These are phyloP conservation scores for Platichthys stellatus DNA, from an alignment of 2,113 vertebrate genomes.

Conservation along the genomic window DNA sequence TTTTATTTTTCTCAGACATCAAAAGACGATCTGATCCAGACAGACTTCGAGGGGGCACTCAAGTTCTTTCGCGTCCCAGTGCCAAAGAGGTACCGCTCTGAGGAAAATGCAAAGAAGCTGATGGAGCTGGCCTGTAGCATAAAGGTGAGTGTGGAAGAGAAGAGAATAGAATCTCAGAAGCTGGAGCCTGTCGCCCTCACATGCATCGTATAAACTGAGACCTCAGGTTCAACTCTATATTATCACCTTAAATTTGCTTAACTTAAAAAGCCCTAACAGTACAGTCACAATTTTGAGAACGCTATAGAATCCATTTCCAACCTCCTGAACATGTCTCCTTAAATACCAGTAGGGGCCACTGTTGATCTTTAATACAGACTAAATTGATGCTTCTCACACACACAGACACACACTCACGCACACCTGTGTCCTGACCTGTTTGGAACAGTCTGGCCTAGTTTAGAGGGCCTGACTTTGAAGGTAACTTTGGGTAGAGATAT, in stretches of 20 bases:
- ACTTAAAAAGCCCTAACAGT: too few relatives aligned
- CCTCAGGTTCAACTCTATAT: neutral
- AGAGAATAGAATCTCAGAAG: neutral
- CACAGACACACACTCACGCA: constrained; percentile 5
- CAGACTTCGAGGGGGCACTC: constrained; percentile 96
- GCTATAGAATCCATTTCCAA: neutral
- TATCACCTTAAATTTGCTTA: too few relatives aligned
- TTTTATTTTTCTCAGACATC: constrained; percentile 85
- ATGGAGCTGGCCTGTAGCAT: constrained; percentile 98
- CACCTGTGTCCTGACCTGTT: constrained; percentile 67
- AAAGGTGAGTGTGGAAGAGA: constrained; percentile 85
- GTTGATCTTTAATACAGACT: constrained; percentile 24
- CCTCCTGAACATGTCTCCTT: neutral
- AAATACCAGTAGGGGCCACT: constrained; percentile 73
- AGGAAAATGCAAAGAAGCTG: constrained; percentile 98
- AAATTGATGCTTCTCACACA: constrained; percentile 7
- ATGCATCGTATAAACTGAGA: neutral
- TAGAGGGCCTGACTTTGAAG: constrained; percentile 57
- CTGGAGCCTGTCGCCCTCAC: neutral
- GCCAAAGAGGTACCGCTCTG: constrained; percentile 96
- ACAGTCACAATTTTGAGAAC: too few relatives aligned
- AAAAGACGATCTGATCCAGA: constrained; percentile 94
- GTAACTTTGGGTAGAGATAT: constrained; percentile 57
- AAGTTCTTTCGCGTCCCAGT: constrained; percentile 99
- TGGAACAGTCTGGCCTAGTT: constrained; percentile 61